Evolutionary conservation across 2,888 invertebrate genomes (phyloP).

Genomic region (Barypeithes pellucidus): DNA sequence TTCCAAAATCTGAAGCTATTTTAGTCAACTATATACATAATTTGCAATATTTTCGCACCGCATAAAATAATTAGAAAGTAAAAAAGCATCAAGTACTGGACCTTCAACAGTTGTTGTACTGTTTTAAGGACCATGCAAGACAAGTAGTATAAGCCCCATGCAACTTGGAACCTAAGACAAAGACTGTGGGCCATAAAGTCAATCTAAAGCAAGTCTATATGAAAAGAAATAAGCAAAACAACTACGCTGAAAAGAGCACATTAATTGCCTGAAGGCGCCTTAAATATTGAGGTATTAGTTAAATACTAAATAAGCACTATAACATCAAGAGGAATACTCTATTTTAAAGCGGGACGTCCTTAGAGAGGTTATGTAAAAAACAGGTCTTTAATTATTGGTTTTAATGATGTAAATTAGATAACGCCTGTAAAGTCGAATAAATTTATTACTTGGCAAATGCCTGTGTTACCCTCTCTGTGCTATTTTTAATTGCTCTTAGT

Average conservation of each 20-base stretch:
- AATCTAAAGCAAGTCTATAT: constrained; percentile 20
- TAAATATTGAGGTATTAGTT: constrained; percentile 19
- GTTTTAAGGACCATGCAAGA: constrained; percentile 62
- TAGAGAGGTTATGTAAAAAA: constrained; percentile 5
- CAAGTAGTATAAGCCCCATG: constrained; percentile 66
- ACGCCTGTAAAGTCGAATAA: not conserved
- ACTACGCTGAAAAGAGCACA: constrained; percentile 35
- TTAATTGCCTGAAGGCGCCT: constrained; percentile 18
- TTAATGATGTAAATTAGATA: not conserved
- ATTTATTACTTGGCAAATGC: not conserved
- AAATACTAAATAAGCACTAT: constrained; percentile 32
- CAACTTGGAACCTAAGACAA: constrained; percentile 64
- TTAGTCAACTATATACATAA: not conserved
- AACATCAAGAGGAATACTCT: constrained; percentile 25
- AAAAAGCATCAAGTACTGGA: constrained; percentile 30
- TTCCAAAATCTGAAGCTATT: too few species aligned
- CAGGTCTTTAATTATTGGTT: not conserved
- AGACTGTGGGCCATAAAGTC: constrained; percentile 60
- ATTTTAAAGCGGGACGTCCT: constrained; percentile 8
- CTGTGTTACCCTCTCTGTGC: not conserved
- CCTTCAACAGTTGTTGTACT: constrained; percentile 11
- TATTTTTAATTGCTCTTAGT: not conserved
- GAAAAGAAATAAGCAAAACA: constrained; percentile 24
- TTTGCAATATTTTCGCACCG: constrained; percentile 7
- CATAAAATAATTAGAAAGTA: not conserved